These are phyloP conservation scores for Tetheella fluctuosa DNA, from an alignment of 2,888 invertebrate species.

Conservation along the genomic window DNA sequence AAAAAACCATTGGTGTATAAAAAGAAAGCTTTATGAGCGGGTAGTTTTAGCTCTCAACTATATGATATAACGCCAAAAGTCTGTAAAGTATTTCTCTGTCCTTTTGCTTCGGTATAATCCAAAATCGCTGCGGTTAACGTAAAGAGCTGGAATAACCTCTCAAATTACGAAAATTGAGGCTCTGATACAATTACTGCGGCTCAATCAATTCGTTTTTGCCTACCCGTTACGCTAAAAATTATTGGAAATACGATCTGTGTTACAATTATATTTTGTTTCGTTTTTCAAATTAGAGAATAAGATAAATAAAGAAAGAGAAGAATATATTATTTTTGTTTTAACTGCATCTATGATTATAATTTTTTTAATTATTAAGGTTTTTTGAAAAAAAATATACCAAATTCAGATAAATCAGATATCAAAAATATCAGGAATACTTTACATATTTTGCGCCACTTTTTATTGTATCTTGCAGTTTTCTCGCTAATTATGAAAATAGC, in stretches of 20 bases:
- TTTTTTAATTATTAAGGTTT: too few relatives aligned
- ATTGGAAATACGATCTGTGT: background rate
- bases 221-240: background rate
- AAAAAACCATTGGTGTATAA: too few relatives aligned
- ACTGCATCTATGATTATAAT: too few relatives aligned
- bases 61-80: background rate
- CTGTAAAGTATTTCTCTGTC: background rate
- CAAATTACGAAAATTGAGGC: conserved; percentile 3
- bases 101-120: background rate
- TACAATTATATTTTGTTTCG: background rate
- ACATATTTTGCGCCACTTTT: too few relatives aligned
- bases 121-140: background rate
- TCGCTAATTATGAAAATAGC: background rate
- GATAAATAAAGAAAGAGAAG: too few relatives aligned
- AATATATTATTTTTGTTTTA: too few relatives aligned
- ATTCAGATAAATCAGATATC: too few relatives aligned
- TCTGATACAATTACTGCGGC: conserved; percentile 4
- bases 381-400: too few relatives aligned
- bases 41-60: background rate
- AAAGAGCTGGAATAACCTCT: background rate
- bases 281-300: conserved; percentile 2
- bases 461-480: too few relatives aligned
- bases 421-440: too few relatives aligned
- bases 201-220: conserved; percentile 2
- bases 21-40: too few relatives aligned